A percentile compares a stretch with the other conserved stretches of the same genome.
phyloP scores from a whole-genome alignment of 2,113 vertebrate species.

The Microtus ochrogaster region DNA sequence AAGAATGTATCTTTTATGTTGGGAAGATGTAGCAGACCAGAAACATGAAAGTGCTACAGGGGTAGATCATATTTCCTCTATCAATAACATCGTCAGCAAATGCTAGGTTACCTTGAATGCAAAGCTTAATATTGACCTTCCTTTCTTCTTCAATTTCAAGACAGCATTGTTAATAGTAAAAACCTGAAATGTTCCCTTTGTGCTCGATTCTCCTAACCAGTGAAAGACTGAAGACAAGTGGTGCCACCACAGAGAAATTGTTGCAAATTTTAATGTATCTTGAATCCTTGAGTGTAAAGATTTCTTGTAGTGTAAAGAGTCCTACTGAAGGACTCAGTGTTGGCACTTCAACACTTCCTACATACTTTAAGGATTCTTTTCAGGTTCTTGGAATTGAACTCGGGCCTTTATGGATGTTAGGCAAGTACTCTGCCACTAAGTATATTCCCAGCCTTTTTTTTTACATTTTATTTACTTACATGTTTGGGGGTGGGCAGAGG shows the following conservation, averaged over 20 bases:
- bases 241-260: background rate
- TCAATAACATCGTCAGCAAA: conserved; percentile 43
- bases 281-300: conserved; percentile 17
- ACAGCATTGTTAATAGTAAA: background rate
- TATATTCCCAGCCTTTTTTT: background rate
- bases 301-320: too few relatives aligned
- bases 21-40: background rate
- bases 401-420: background rate
- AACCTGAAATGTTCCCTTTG: background rate
- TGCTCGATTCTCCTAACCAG: conserved; percentile 8
- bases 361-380: background rate
- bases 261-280: conserved; percentile 23
- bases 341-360: background rate
- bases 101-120: background rate
- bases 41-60: background rate
- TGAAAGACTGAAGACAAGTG: background rate
- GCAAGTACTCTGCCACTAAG: background rate
- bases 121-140: conserved; percentile 3
- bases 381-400: background rate
- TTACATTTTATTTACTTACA: background rate
- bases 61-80: background rate
- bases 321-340: background rate
- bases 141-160: conserved; percentile 23
- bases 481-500: background rate
- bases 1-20: background rate